These are phyloP conservation scores for Dryobotodes eremita DNA, from an alignment of 2,888 invertebrate species.

Conservation along the genomic window DNA sequence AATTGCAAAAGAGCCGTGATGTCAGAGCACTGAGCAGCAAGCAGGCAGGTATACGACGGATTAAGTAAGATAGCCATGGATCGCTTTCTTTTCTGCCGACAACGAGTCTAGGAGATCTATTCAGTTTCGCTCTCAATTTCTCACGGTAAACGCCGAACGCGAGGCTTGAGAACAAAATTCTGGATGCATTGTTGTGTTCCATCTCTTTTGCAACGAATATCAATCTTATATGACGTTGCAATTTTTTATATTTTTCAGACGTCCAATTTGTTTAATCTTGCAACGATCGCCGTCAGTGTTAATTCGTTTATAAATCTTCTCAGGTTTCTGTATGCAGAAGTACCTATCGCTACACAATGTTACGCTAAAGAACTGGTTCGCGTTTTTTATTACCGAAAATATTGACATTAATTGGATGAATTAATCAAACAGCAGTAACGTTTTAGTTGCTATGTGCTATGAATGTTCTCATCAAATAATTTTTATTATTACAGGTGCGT, in stretches of 20 bases:
- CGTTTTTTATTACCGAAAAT: constrained; percentile 48
- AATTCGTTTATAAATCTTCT: constrained; percentile 24
- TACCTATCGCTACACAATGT: constrained; percentile 16
- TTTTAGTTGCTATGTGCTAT: constrained; percentile 32
- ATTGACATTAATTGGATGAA: constrained; percentile 53
- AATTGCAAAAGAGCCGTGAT: constrained; percentile 74
- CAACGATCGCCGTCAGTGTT: constrained; percentile 24
- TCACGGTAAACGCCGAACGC: constrained; percentile 62
- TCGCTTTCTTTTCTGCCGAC: constrained; percentile 84
- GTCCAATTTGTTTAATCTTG: constrained; percentile 9
- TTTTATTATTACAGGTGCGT: constrained; percentile 13
- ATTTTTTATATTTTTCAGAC: background rate
- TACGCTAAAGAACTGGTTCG: constrained; percentile 44
- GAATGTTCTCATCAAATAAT: constrained; percentile 39
- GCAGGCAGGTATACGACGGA: constrained; percentile 71
- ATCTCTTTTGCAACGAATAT: constrained; percentile 39
- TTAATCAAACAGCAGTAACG: constrained; percentile 34
- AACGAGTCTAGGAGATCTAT: constrained; percentile 69
- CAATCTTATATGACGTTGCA: constrained; percentile 5
- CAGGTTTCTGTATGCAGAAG: constrained; percentile 24
- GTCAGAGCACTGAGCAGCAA: constrained; percentile 64
- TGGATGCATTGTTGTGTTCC: constrained; percentile 70
- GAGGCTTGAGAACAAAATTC: constrained; percentile 69
- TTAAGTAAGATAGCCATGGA: constrained; percentile 77
- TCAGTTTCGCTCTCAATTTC: constrained; percentile 80